Evolutionary conservation across 2,797 vertebrate genomes (phyloP).

Genomic region (Helicolenus hilgendorfi): DNA sequence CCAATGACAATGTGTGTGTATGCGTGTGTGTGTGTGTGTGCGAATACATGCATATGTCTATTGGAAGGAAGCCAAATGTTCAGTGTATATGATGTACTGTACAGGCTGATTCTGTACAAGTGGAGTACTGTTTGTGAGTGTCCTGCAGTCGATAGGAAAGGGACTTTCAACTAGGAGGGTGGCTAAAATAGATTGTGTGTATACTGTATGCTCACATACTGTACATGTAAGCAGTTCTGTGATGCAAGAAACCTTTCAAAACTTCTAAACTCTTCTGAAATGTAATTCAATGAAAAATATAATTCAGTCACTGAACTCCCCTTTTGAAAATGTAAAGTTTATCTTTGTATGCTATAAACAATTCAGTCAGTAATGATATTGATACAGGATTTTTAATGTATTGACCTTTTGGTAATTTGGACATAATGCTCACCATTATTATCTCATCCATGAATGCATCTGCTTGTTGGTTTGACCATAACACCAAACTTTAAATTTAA

Average conservation of each 20-base stretch:
- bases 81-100: constrained; percentile 4
- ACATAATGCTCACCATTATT: neutral
- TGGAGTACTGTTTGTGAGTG: neutral
- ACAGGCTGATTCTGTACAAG: neutral
- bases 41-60: neutral
- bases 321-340: neutral
- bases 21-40: neutral
- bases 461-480: neutral
- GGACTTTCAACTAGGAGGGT: neutral
- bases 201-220: neutral
- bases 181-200: neutral
- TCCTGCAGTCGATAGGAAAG: neutral
- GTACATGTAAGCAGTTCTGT: neutral
- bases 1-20: constrained; percentile 43
- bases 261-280: neutral
- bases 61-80: constrained; percentile 16
- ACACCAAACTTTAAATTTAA: neutral
- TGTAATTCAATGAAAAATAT: neutral
- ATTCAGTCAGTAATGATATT: neutral
- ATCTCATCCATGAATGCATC: neutral
- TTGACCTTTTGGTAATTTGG: neutral
- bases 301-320: neutral
- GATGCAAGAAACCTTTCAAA: neutral
- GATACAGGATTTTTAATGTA: neutral
- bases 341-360: neutral